Evolutionary conservation across 2,113 vertebrate species (phyloP).

Genomic region (Odocoileus hemionus): DNA sequence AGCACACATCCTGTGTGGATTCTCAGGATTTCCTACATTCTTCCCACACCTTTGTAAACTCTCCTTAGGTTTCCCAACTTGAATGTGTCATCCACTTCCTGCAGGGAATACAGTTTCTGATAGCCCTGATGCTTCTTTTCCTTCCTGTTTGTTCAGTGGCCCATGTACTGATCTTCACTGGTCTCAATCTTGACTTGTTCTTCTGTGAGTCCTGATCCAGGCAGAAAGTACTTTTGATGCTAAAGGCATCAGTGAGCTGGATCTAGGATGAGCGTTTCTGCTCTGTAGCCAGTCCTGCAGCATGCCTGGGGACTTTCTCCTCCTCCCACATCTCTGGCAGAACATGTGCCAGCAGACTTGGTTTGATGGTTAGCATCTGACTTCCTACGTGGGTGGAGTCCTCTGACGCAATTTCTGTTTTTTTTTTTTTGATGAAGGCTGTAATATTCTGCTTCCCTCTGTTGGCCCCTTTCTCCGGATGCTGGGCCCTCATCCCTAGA

Average conservation of each 20-base stretch:
- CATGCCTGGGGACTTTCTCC: background rate
- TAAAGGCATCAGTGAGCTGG: background rate
- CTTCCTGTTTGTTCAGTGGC: background rate
- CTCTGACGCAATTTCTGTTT: background rate
- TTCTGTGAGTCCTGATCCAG: background rate
- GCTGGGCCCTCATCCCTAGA: background rate
- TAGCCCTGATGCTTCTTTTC: background rate
- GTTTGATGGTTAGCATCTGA: constrained; percentile 4
- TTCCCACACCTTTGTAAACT: background rate
- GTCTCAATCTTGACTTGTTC: background rate
- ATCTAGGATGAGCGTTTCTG: background rate
- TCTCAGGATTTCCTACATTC: background rate
- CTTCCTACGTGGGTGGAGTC: background rate
- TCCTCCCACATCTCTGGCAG: background rate
- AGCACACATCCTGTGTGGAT: background rate
- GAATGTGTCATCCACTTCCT: background rate
- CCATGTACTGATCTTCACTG: background rate
- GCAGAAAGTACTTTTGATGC: background rate
- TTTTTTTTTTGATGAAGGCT: background rate
- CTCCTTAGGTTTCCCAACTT: background rate
- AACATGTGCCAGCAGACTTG: background rate
- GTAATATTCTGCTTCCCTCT: background rate
- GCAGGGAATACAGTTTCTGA: background rate
- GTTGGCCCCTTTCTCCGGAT: background rate
- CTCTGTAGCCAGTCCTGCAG: background rate